Evolutionary conservation across 1,140 invertebrate genomes (phyloP), one percentile per base, ranked within the genome.

Genomic region (Gerris buenoi): DNA sequence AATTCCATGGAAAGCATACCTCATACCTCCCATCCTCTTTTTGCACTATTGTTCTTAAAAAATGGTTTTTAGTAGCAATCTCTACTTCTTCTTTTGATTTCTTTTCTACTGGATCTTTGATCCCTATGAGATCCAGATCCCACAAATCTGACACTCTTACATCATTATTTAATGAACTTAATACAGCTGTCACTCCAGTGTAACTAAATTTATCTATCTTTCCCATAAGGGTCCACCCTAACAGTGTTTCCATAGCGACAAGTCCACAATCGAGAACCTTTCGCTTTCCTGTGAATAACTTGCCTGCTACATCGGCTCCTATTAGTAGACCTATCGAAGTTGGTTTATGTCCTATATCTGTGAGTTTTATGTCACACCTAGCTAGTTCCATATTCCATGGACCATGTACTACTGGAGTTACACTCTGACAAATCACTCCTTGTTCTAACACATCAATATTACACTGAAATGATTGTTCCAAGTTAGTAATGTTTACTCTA

Each of bases 211-310:
- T 15, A n/a, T 60, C 10, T n/a, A 22, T 25, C 22, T 60, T 60
- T 15, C 58, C 58, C 58, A 60, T 60, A 14, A 60, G 23, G 22
- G 58, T 60, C 58, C 58, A 60, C 3, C 58, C 58, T 60, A 60
- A 60, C 10, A 3, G 3, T 60, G 15, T 60, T 60, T 60, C 58
- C 5, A 60, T 22, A 2, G 58, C 58, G 5, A n/a, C 58, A 3
- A 25, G 58, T 22, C 58, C 58, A 60, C 58, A 60, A n/a, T 60
- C 58, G 5, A 60, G 23, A 14, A 60, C 23, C 22, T n/a, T 15
- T 3, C 58, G 10, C 3, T 60, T 60, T 25, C 23, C 58, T 3
- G 58, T 60, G 5, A 60, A 25, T 5, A 60, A 25, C 5, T 3
- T 60, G 5, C 58, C 58, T 14, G 58, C 58, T n/a, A n/a, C 23